Evolutionary conservation across 2,113 vertebrate genomes (phyloP).

Genomic region (Heterochromis multidens): DNA sequence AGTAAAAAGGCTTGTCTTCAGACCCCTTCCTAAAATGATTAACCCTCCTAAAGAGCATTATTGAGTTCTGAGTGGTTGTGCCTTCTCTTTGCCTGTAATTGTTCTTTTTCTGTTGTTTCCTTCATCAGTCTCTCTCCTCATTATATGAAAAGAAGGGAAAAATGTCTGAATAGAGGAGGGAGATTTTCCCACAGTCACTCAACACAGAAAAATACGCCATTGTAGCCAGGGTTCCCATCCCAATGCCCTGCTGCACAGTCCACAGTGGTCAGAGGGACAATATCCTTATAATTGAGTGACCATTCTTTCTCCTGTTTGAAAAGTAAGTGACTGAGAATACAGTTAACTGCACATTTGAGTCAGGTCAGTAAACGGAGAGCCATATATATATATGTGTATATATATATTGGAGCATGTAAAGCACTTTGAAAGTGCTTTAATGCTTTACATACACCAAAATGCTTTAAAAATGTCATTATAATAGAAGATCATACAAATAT

Average conservation of each 20-base stretch:
- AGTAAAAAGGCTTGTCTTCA: constrained; percentile 86
- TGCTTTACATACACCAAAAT: background rate
- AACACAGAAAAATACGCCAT: constrained; percentile 96
- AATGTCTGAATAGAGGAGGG: constrained; percentile 99
- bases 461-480: background rate
- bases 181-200: constrained; percentile 99
- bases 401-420: too few species aligned
- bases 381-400: too few species aligned
- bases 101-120: constrained; percentile 94
- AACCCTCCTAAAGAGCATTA: constrained; percentile 92
- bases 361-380: background rate
- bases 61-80: constrained; percentile 83
- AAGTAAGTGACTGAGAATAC: constrained; percentile 84
- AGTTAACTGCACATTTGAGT: constrained; percentile 61
- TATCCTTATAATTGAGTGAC: constrained; percentile 93
- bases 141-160: constrained; percentile 92
- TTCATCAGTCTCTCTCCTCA: constrained; percentile 97
- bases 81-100: constrained; percentile 93
- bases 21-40: constrained; percentile 86
- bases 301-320: constrained; percentile 85
- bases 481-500: background rate
- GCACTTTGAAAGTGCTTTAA: too few species aligned
- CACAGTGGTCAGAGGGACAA: constrained; percentile 90
- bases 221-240: constrained; percentile 82
- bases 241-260: constrained; percentile 69